Base-by-base conservation (phyloP, 1,140 invertebrate genomes). In the Mizuhopecten yessoensis region DNA sequence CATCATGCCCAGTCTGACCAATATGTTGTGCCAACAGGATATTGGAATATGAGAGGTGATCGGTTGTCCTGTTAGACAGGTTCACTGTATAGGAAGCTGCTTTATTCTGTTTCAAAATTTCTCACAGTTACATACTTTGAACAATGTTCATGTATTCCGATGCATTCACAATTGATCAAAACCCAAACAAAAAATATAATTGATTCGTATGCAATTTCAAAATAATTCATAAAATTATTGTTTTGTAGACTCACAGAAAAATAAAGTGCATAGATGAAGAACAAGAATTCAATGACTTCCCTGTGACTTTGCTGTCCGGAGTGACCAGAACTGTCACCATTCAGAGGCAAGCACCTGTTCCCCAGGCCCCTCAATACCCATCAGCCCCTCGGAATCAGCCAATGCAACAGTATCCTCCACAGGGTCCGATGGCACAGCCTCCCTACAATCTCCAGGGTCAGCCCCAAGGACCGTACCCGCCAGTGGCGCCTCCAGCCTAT, bases 241-340 rank as follows among this genome's bases (percentile, higher is more conserved):
- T 88, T 42, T 42, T 86, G 34, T 39, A 90, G 89, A 57, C 87
- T 17, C 36, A 90, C 87, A 86, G 90, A 10, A 90, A 90, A 87
- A 20, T 90, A 7, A 90, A 90, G n/a, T 90, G 57, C 39, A 75
- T 86, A 34, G 90, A 90, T 88, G 87, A 86, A n/a, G 49, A 86
- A 33, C 45, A 88, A 34, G n/a, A 57, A 36, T 33, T 90, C 13
- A 49, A 11, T 23, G 87, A 90, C 34, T 49, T 90, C 20, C 87
- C 87, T n/a, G 90, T 90, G 20, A 90, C 87, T 23, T 86, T 90
- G 49, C 34, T 90, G 34, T 75, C 49, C 33, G 90, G 90, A 86
- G 86, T 49, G 36, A 34, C 33, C 34, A 42, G 39, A 20, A 34
- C 87, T 75, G 36, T 91, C 11, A 90, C 57, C 11, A 75, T 75